phyloP scores from a whole-genome alignment of 2,888 invertebrate genomes.

The Poecilus cupreus region DNA sequence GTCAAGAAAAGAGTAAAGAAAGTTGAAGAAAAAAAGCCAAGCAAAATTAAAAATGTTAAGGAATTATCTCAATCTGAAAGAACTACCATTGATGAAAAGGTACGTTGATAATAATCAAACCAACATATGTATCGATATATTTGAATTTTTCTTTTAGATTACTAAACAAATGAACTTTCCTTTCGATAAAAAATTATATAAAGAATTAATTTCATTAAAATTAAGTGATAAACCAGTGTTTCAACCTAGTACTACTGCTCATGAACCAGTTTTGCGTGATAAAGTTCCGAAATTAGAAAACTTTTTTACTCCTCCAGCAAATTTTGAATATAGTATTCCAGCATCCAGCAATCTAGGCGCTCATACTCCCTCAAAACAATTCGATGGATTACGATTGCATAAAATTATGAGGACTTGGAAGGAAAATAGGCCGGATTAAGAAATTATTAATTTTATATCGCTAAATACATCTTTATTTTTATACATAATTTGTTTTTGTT shows the following conservation, averaged over 20 bases:
- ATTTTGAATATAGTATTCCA: slow-evolving; percentile 40
- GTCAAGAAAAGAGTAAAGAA: slow-evolving; percentile 65
- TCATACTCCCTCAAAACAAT: background rate
- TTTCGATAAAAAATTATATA: slow-evolving; percentile 65
- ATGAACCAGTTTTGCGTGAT: slow-evolving; percentile 12
- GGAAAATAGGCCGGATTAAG: slow-evolving; percentile 29
- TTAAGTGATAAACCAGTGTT: background rate
- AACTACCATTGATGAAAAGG: slow-evolving; percentile 66
- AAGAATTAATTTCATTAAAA: slow-evolving; percentile 64
- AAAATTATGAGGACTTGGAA: slow-evolving; percentile 53
- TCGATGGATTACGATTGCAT: slow-evolving; percentile 40
- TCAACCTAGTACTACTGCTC: background rate
- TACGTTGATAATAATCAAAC: slow-evolving; percentile 46
- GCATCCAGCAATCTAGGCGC: background rate
- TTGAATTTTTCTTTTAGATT: slow-evolving; percentile 63
- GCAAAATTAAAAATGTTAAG: slow-evolving; percentile 63
- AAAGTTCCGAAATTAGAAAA: slow-evolving; percentile 44
- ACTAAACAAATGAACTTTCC: slow-evolving; percentile 66
- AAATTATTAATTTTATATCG: slow-evolving; percentile 16
- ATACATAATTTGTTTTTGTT: slow-evolving; percentile 48
- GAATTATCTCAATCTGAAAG: slow-evolving; percentile 62
- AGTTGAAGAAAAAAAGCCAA: slow-evolving; percentile 61
- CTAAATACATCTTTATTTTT: slow-evolving; percentile 58
- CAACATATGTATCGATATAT: background rate
- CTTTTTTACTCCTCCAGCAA: slow-evolving; percentile 11